phyloP scores from a whole-genome alignment of 2,888 invertebrate species.

The Synergus japonicus region DNA sequence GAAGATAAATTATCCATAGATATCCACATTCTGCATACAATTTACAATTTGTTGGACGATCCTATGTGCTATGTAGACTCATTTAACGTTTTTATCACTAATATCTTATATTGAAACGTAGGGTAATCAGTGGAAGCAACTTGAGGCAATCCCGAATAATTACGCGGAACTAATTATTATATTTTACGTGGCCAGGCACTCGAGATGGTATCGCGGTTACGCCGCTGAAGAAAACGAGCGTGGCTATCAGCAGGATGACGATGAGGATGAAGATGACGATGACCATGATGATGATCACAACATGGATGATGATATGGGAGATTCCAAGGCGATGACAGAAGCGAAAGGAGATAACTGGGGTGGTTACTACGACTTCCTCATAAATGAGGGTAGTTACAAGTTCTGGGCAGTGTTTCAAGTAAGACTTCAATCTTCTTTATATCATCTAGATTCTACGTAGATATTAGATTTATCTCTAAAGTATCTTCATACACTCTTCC shows the following conservation, averaged over 20 bases:
- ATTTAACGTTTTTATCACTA: background rate
- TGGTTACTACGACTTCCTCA: slow-evolving; percentile 91
- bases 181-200: slow-evolving; percentile 56
- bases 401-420: slow-evolving; percentile 94
- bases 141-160: background rate
- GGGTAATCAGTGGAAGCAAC: background rate
- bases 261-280: slow-evolving; percentile 69
- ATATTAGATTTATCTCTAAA: too few relatives aligned
- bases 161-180: slow-evolving; percentile 9
- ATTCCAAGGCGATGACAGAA: slow-evolving; percentile 79
- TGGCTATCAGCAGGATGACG: slow-evolving; percentile 53
- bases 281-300: slow-evolving; percentile 66
- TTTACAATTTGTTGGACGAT: background rate
- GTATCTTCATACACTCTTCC: too few relatives aligned
- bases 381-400: slow-evolving; percentile 92
- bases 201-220: slow-evolving; percentile 63
- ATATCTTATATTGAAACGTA: background rate
- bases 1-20: background rate
- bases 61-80: background rate
- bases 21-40: background rate
- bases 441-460: background rate
- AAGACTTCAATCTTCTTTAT: slow-evolving; percentile 54
- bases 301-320: slow-evolving; percentile 69
- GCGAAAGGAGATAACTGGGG: slow-evolving; percentile 86
- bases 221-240: slow-evolving; percentile 48